Percentiles rank a stretch among this genome's conserved stretches.
Conservation (phyloP, 1,140 invertebrate genomes). For the Aplysia californica region DNA sequence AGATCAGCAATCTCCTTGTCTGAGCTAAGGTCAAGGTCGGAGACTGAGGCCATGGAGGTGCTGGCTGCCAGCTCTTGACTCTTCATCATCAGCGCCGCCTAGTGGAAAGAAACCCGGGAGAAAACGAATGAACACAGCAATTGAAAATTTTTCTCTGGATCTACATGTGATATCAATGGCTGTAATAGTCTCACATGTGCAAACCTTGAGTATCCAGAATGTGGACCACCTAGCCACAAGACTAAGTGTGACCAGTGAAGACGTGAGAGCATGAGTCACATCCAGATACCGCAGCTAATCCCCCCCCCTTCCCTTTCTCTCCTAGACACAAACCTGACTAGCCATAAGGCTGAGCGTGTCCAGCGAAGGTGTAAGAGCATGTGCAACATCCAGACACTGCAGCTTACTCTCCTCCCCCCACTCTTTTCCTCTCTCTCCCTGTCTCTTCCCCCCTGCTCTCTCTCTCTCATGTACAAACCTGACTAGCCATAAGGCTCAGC, state of each 20-base stretch:
- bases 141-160: no score
- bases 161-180: no score
- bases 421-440: no score
- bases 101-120: neutral
- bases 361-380: slow-evolving; percentile 62
- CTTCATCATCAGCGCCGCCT: slow-evolving; percentile 62
- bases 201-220: no score
- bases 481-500: slow-evolving; percentile 61
- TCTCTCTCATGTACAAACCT: no score
- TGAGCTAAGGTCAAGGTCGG: slow-evolving; percentile 46
- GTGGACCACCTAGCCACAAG: slow-evolving; percentile 61
- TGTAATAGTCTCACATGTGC: no score
- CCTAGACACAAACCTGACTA: no score
- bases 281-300: slow-evolving; percentile 53
- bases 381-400: slow-evolving; percentile 53
- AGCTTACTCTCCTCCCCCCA: no score
- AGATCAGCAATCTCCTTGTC: slow-evolving; percentile 57
- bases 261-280: slow-evolving; percentile 61
- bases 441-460: no score
- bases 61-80: slow-evolving; percentile 38
- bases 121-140: no score
- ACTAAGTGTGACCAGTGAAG: slow-evolving; percentile 60
- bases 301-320: no score
- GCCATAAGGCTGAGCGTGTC: slow-evolving; percentile 60
- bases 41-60: slow-evolving; percentile 47